Base-by-base conservation (phyloP, 2,888 invertebrate genomes). In the Nymphalis urticae region DNA sequence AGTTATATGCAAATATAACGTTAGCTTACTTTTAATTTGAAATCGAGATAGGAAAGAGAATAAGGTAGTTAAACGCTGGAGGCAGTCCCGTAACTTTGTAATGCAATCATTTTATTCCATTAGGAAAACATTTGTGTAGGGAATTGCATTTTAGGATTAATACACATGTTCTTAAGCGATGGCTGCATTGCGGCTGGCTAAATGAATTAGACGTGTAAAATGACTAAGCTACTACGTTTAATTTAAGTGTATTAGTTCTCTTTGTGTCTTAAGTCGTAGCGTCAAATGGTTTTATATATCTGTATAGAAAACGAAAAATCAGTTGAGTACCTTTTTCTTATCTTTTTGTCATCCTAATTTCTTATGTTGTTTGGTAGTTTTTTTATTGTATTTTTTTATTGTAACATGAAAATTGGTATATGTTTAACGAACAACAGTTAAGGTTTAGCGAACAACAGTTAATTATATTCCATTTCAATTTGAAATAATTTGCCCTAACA, bases 101-200 rank as follows among this genome's bases (percentile, higher is more conserved):
- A 42, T 70, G 50, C 65, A 64, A 60, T 68, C 62, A 71, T 65
- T 65, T 68, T 65, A 62, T 63, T 50, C 47, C 48, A 63, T 69
- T 62, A 63, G 24, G 50, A 62, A 62, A 65, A 69, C 65, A 62
- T 47, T 62, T 54, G 27, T 27, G 60, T 36, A 17, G 48, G 48
- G 24, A 69, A 66, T 56, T 66, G 62, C 66, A 69, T 62, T 65
- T 65, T 66, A 51, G 62, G 54, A 66, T 58, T 69, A 69, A 69
- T 65, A 69, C 47, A 50, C 65, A 56, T 50, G 58, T 56, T 48
- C 27, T 32, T 59, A 61, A 54, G 48, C 64, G 60, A 69, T 32
- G 61, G 61, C 59, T 51, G 51, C 61, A 53, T 19, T 66, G 53
- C 66, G 54, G 66, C 48, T 50, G 48, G 47, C 47, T 66, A 61